These are phyloP conservation scores for Noctua pronuba DNA, from an alignment of 2,888 invertebrate species.

Conservation along the genomic window DNA sequence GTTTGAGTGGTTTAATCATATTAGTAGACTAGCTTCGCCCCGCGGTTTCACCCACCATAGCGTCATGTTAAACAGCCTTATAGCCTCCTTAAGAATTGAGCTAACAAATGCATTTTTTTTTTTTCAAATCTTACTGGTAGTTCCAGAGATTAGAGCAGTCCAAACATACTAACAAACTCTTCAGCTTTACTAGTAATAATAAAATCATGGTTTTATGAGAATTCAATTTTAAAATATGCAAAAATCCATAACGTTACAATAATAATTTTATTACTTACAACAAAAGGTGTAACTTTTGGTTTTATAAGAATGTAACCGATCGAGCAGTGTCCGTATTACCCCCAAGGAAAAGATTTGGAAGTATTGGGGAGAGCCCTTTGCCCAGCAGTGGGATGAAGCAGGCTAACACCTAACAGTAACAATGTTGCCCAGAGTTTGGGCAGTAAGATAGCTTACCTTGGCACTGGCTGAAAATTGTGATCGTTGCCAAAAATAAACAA, in stretches of 20 bases:
- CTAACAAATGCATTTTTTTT: no score
- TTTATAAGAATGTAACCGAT: neutral
- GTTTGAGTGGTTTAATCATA: no score
- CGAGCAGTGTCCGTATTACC: neutral
- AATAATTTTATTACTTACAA: neutral
- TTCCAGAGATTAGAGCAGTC: no score
- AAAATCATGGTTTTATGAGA: neutral
- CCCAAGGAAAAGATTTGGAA: neutral
- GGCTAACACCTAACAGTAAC: neutral
- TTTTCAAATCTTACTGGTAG: no score
- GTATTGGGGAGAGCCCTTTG: neutral
- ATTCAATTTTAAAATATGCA: neutral
- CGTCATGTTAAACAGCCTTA: no score
- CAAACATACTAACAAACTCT: no score
- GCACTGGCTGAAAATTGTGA: neutral
- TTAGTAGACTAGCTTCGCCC: no score
- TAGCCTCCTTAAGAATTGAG: no score
- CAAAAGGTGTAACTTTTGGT: neutral
- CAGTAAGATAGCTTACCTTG: neutral
- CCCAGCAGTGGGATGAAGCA: neutral
- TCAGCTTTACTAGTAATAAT: no score
- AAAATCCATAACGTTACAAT: neutral
- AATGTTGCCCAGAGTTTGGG: neutral
- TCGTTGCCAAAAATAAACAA: slow-evolving; percentile 46
- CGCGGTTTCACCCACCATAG: no score